Percentiles rank a stretch among this genome's conserved stretches.
phyloP scores from a whole-genome alignment of 2,888 invertebrate species.

The Parascotia fuliginaria region DNA sequence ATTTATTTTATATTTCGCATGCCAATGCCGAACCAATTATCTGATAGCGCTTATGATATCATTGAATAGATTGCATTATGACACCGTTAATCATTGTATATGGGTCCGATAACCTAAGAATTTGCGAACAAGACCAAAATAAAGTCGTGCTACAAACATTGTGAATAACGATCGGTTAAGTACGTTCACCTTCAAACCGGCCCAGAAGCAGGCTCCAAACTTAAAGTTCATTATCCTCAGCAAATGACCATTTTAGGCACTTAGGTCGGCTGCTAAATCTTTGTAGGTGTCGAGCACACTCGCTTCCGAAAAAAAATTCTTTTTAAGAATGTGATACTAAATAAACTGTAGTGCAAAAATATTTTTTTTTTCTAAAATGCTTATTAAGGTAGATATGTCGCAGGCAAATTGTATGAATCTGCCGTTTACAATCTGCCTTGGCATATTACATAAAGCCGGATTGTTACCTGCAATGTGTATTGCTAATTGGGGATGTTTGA shows the following conservation, averaged over 20 bases:
- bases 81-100: slow-evolving; percentile 64
- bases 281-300: slow-evolving; percentile 21
- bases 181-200: slow-evolving; percentile 83
- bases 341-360: too few relatives aligned
- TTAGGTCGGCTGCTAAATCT: slow-evolving; percentile 39
- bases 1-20: not conserved
- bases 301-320: not conserved
- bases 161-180: slow-evolving; percentile 75
- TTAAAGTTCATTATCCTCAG: slow-evolving; percentile 78
- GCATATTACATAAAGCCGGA: too few relatives aligned
- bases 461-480: too few relatives aligned
- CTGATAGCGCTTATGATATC: slow-evolving; percentile 31
- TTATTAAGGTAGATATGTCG: too few relatives aligned
- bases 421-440: too few relatives aligned
- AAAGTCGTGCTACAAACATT: slow-evolving; percentile 65
- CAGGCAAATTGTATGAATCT: too few relatives aligned
- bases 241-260: slow-evolving; percentile 66
- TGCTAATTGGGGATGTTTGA: too few relatives aligned
- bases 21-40: slow-evolving; percentile 18
- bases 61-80: slow-evolving; percentile 50
- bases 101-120: slow-evolving; percentile 75
- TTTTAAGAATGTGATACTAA: too few relatives aligned
- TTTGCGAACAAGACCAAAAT: slow-evolving; percentile 74
- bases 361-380: too few relatives aligned
- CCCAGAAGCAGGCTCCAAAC: slow-evolving; percentile 64